Conservation (phyloP, 2,888 invertebrate species). For the Torymus aiolomorphi region DNA sequence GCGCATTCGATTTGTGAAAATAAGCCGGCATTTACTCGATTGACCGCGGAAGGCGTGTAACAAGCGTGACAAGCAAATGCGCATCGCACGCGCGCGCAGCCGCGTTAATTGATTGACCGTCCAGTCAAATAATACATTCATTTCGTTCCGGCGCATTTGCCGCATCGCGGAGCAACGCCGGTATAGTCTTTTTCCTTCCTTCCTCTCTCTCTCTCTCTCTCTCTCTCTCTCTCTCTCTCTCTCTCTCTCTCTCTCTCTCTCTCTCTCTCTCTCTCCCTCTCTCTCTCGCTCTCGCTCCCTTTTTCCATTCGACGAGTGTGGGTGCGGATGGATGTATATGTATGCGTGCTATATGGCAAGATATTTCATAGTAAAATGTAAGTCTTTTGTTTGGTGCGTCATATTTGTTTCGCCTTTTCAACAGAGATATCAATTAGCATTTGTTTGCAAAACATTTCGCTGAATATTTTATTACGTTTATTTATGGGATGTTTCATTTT, state of each 20-base stretch:
- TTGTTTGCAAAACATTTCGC: too few relatives aligned
- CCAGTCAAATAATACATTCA: conserved; percentile 66
- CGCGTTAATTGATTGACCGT: conserved; percentile 71
- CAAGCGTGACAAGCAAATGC: conserved; percentile 71
- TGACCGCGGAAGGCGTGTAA: conserved; percentile 58
- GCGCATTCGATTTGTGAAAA: conserved; percentile 46
- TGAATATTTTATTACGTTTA: too few relatives aligned
- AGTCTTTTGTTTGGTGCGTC: too few relatives aligned
- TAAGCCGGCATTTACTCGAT: conserved; percentile 55
- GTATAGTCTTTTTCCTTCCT: too few relatives aligned
- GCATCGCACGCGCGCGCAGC: conserved; percentile 65
- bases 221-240: background rate
- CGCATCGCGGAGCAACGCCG: conserved; percentile 43
- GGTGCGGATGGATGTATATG: background rate
- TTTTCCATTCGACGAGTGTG: background rate
- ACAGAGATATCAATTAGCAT: too few relatives aligned
- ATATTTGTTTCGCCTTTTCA: too few relatives aligned
- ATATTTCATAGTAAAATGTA: too few relatives aligned
- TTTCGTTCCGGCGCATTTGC: conserved; percentile 58
- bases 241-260: background rate
- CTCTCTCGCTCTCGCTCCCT: background rate
- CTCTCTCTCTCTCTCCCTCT: background rate
- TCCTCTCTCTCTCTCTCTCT: background rate
- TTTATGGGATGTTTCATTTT: too few relatives aligned
- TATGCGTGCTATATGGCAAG: too few relatives aligned